A percentile compares a stretch with the other conserved stretches of the same genome.
Conservation (phyloP, 2,797 vertebrate genomes). For the Falco peregrinus region DNA sequence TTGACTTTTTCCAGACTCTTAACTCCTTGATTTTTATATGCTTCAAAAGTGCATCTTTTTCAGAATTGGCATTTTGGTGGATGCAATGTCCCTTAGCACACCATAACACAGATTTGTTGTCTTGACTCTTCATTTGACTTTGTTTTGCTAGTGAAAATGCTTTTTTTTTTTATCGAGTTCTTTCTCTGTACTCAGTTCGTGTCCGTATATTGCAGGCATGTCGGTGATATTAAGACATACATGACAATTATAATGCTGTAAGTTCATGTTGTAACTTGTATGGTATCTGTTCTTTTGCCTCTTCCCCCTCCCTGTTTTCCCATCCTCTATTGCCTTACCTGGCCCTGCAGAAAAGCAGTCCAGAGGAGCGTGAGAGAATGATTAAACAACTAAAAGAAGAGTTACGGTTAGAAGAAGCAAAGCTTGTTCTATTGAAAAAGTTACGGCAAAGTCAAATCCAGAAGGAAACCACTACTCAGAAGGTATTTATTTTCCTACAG, state of each 20-base stretch:
- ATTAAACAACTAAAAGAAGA: constrained; percentile 96
- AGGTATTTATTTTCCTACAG: constrained; percentile 75
- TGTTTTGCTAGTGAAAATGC: not conserved
- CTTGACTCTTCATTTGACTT: not conserved
- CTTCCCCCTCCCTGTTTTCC: not conserved
- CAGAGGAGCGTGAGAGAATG: constrained; percentile 89
- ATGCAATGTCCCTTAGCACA: rapidly evolving
- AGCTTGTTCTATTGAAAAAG: constrained; percentile 94
- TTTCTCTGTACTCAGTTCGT: not conserved
- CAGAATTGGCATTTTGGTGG: not conserved
- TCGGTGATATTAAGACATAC: not conserved
- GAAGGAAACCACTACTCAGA: constrained; percentile 89
- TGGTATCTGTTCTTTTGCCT: not conserved
- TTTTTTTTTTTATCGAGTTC: not conserved
- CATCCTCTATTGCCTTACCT: not conserved
- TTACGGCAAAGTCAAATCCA: constrained; percentile 97
- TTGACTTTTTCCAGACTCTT: not conserved
- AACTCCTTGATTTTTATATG: not conserved
- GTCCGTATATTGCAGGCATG: not conserved
- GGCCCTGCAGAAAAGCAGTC: constrained; percentile 86
- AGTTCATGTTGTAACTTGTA: not conserved
- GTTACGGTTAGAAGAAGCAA: constrained; percentile 94
- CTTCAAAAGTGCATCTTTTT: not conserved
- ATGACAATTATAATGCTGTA: not conserved
- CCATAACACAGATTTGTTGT: not conserved